phyloP scores from a whole-genome alignment of 2,888 invertebrate species.

The Cyclophora albipunctata region DNA sequence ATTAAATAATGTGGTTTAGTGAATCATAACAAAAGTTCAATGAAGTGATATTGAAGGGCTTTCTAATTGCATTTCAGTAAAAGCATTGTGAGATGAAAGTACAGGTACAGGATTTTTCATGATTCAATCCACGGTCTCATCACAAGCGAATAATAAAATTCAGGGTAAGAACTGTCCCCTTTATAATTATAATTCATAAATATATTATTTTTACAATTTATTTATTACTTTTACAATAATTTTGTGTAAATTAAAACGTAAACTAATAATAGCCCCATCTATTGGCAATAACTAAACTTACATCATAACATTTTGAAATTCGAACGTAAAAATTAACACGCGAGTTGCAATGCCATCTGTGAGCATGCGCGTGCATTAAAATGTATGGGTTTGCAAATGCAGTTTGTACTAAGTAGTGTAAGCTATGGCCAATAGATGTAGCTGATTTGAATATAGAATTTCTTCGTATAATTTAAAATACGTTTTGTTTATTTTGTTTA shows the following conservation, averaged over 20 bases:
- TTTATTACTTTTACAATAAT: too few relatives aligned
- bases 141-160: neutral
- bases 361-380: slow-evolving; percentile 43
- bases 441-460: slow-evolving; percentile 4
- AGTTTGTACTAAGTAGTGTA: slow-evolving; percentile 6
- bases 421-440: slow-evolving; percentile 13
- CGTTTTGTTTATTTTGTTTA: too few relatives aligned
- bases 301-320: slow-evolving; percentile 15
- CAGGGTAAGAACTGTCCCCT: neutral
- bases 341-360: slow-evolving; percentile 56
- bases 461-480: too few relatives aligned
- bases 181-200: too few relatives aligned
- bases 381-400: slow-evolving; percentile 14
- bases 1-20: too few relatives aligned
- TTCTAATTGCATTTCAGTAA: too few relatives aligned
- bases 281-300: slow-evolving; percentile 34
- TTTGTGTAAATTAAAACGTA: neutral
- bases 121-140: neutral
- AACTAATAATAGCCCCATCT: slow-evolving; percentile 49
- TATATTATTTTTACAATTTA: too few relatives aligned
- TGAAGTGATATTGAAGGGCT: too few relatives aligned
- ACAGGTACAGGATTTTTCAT: too few relatives aligned
- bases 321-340: slow-evolving; percentile 5
- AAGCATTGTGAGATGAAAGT: too few relatives aligned
- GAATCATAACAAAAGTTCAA: too few relatives aligned